These are phyloP conservation scores for Anthoscopus minutus DNA, from an alignment of 2,113 vertebrate species.

Conservation along the genomic window DNA sequence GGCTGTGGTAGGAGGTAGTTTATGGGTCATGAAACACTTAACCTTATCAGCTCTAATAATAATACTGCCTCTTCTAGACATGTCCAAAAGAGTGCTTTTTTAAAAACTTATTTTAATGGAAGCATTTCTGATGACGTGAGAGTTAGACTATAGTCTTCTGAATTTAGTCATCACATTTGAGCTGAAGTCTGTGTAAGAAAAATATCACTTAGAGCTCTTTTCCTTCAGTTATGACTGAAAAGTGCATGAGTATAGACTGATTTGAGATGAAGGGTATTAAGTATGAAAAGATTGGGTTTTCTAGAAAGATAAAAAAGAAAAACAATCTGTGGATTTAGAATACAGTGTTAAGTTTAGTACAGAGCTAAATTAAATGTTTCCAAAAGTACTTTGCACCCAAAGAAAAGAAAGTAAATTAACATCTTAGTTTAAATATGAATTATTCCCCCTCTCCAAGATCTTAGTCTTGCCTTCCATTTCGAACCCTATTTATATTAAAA, in stretches of 20 bases:
- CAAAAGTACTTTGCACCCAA: neutral
- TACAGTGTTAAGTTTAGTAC: neutral
- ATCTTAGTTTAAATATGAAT: neutral
- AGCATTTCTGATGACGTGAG: neutral
- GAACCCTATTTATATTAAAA: neutral
- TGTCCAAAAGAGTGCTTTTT: neutral
- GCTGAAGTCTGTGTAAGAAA: neutral
- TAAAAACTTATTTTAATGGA: neutral
- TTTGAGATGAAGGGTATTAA: neutral
- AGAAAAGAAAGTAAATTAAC: neutral
- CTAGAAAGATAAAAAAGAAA: neutral
- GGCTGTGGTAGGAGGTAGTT: neutral
- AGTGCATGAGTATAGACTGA: neutral
- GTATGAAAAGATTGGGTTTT: neutral
- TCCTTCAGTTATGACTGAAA: neutral
- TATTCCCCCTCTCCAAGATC: accelerated
- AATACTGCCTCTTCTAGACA: neutral
- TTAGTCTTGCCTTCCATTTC: neutral
- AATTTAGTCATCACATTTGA: neutral
- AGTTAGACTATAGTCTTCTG: neutral
- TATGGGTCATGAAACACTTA: neutral
- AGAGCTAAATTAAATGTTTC: neutral
- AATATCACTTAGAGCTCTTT: neutral
- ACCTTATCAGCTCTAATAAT: neutral
- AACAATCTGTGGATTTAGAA: neutral